A percentile compares a stretch with the other conserved stretches of the same genome.
Evolutionary conservation across 2,797 vertebrate species (phyloP).

Genomic region (Morelia viridis): DNA sequence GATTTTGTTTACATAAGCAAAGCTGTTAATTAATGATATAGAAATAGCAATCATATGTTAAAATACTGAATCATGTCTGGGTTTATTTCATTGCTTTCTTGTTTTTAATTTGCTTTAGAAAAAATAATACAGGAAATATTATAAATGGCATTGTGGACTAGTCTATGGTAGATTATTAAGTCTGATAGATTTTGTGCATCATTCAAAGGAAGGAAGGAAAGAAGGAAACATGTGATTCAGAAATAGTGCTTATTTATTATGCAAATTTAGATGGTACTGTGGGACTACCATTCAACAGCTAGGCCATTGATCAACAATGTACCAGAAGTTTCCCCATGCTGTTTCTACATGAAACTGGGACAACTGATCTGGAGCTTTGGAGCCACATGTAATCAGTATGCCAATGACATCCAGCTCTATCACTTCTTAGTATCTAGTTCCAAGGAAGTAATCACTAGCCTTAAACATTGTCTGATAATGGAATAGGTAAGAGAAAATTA

Average conservation of each 20-base stretch:
- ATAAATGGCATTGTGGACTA: neutral
- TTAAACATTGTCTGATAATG: neutral
- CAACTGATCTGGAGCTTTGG: neutral
- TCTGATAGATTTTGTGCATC: neutral
- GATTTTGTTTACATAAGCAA: constrained; percentile 21
- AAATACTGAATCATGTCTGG: neutral
- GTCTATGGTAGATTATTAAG: neutral
- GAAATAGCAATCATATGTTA: constrained; percentile 22
- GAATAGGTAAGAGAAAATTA: neutral
- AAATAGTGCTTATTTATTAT: neutral
- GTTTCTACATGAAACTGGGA: neutral
- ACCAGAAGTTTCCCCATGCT: neutral
- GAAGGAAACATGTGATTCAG: neutral
- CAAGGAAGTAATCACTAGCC: neutral
- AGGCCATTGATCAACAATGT: neutral
- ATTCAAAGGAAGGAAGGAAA: neutral
- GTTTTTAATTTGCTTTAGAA: neutral
- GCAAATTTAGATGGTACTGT: neutral
- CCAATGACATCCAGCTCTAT: neutral
- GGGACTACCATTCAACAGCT: neutral
- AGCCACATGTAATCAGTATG: too few species aligned
- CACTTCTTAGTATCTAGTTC: neutral
- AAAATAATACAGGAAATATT: neutral
- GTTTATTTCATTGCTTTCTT: neutral
- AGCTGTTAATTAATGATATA: constrained; percentile 9